Evolutionary conservation across 2,797 vertebrate species (phyloP), one percentile per base, ranked within the genome.

Genomic region (Remorina albescens): DNA sequence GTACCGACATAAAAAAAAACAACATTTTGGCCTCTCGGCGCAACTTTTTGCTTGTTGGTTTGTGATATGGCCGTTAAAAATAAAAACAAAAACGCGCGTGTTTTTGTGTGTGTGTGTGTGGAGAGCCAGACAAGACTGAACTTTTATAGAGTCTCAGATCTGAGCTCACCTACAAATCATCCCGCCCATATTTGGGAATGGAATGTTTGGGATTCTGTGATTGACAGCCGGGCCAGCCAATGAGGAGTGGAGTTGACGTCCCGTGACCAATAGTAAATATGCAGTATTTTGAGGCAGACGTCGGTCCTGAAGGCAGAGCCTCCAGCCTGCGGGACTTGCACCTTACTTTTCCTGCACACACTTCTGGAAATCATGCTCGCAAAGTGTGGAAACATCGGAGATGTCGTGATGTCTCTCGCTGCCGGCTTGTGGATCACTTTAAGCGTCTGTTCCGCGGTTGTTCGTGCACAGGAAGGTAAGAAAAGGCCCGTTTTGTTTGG

Each of bases 401-500:
- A 93, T 85, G 86, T 81, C 70, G 53, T 88, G 66, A 90, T 84
- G 72, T 67, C 85, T 74, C 41, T 91, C 16, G 0, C 74, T 1
- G 0, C 49, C 65, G 65, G 64, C 58, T 55, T 93, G 21, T 94
- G 92, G 87, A 74, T 93, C 61, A 66, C 82, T 65, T 67, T 89
- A 2, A 72, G 67, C 78, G 54, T 89, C 15, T 83, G 76, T 68
- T 80, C 67, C 2, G 37, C 80, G 10, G 61, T 74, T 51, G 91
- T 93, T 60, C 53, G 47, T 65, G 82, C 89, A 42, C 94, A 95
- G 71, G 87, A 94, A 55, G 95, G 95, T 95, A 89, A 94, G 94
- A 77, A 78, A 67, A 70, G 42, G 19, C 0, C 13, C 1, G 2
- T 64, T 72, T 30, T 70, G 11, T 62, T 55, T 39, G 67, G n/a